A percentile compares a stretch with the other conserved stretches of the same genome.
These are phyloP conservation scores for Eurosta solidaginis DNA, from an alignment of 1,140 invertebrate species.

Conservation along the genomic window DNA sequence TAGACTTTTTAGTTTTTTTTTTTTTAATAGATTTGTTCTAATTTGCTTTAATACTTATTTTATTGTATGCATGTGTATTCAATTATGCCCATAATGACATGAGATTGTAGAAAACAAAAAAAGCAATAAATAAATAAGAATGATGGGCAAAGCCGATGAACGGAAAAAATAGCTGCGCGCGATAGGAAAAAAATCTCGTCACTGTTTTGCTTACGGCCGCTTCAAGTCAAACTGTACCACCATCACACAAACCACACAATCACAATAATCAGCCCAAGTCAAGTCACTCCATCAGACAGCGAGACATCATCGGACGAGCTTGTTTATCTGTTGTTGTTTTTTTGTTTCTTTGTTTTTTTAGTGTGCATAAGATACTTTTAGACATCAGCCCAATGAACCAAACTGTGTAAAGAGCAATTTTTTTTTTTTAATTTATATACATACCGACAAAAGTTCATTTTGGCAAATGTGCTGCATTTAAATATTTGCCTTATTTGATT, in stretches of 20 bases:
- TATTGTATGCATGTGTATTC: background rate
- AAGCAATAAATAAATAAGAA: background rate
- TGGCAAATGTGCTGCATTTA: too few species aligned
- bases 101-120: background rate
- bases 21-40: background rate
- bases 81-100: background rate
- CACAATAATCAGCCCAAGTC: background rate
- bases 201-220: background rate
- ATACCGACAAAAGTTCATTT: too few species aligned
- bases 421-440: background rate
- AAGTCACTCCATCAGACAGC: background rate
- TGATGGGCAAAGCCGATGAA: background rate
- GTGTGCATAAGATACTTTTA: background rate
- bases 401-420: background rate
- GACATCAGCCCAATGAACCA: background rate
- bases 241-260: too few species aligned
- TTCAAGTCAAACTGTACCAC: background rate
- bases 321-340: constrained; percentile 3
- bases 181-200: background rate
- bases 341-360: too few species aligned
- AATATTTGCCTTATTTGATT: background rate
- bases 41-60: background rate
- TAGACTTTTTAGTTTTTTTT: too few species aligned
- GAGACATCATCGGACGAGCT: background rate
- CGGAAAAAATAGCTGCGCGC: background rate